Conservation (phyloP, 1,140 invertebrate species). For the Drosophila kikkawai region DNA sequence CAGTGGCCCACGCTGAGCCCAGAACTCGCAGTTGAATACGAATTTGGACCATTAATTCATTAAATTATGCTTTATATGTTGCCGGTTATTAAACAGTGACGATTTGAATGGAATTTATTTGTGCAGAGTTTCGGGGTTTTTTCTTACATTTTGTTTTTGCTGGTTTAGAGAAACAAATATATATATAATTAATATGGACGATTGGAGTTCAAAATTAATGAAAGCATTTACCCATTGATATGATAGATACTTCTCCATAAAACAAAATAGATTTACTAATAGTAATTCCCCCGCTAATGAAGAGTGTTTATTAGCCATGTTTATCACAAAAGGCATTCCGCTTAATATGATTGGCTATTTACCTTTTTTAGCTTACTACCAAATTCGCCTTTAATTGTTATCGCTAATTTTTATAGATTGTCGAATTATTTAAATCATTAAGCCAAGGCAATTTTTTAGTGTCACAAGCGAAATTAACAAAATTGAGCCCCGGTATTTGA, state of each 20-base stretch:
- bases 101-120: constrained; percentile 5
- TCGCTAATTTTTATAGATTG: constrained; percentile 65
- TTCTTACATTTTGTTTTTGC: neutral
- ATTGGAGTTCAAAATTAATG: too few relatives aligned
- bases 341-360: constrained; percentile 1
- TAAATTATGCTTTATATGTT: constrained; percentile 75
- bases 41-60: constrained; percentile 64
- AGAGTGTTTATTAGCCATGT: constrained; percentile 14
- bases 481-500: constrained; percentile 72
- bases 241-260: too few relatives aligned
- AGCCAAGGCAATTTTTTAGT: constrained; percentile 60
- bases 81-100: constrained; percentile 3
- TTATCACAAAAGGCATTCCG: neutral
- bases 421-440: constrained; percentile 73
- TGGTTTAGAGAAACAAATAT: neutral
- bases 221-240: neutral
- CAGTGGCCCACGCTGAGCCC: constrained; percentile 63
- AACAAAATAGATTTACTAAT: neutral
- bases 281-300: neutral
- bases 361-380: constrained; percentile 24
- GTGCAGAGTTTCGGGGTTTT: neutral
- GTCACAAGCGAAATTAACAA: constrained; percentile 75
- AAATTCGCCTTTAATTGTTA: constrained; percentile 61
- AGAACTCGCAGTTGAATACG: constrained; percentile 34
- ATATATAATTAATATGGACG: neutral